A percentile compares a stretch with the other conserved stretches of the same genome.
Evolutionary conservation across 2,113 vertebrate genomes (phyloP).

Genomic region (Sturnira hondurensis): DNA sequence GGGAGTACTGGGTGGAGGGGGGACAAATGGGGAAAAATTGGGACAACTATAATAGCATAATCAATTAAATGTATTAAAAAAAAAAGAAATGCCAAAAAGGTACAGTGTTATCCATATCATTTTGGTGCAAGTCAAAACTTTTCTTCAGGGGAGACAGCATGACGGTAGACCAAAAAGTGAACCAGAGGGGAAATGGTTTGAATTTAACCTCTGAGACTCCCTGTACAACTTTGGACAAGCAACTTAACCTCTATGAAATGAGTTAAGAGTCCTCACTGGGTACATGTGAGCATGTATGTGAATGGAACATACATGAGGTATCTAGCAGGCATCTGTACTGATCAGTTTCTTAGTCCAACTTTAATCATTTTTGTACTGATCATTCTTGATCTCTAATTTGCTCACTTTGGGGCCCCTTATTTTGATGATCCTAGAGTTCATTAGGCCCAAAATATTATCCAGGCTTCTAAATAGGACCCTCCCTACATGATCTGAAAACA

Average conservation of each 20-base stretch:
- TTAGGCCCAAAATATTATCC: not conserved
- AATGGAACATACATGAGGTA: not conserved
- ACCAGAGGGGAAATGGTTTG: not conserved
- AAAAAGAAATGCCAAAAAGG: not conserved
- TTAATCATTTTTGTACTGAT: not conserved
- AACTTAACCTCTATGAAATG: not conserved
- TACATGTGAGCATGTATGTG: not conserved
- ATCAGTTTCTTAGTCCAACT: not conserved
- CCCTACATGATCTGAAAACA: constrained; percentile 5
- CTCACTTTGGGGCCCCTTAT: not conserved
- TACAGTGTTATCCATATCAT: not conserved
- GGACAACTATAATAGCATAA: no score
- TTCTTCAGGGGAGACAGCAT: not conserved
- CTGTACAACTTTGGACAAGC: not conserved
- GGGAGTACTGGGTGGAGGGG: no score
- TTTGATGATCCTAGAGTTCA: not conserved
- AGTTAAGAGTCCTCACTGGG: not conserved
- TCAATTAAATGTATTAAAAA: no score
- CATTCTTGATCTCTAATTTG: not conserved
- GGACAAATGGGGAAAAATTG: no score
- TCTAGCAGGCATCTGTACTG: not conserved
- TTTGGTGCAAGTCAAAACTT: not conserved
- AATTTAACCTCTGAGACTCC: not conserved
- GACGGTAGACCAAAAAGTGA: not conserved
- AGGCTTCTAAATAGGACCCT: not conserved